phyloP scores from a whole-genome alignment of 2,113 vertebrate species.

The Tyto alba region DNA sequence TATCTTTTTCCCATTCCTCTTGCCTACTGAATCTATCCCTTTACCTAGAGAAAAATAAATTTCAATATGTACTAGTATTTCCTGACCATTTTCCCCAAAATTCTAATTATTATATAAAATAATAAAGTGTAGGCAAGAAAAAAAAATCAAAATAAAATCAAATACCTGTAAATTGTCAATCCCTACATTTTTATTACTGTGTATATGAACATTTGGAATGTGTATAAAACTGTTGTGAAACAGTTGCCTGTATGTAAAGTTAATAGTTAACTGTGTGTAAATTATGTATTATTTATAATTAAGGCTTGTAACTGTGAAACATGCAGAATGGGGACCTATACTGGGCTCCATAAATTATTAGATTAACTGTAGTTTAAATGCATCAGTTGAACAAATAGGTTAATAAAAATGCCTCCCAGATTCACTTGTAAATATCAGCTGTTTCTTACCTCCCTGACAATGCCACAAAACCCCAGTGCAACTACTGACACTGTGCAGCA shows the following conservation, averaged over 20 bases:
- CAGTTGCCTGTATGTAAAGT: not conserved
- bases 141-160: not conserved
- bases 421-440: not conserved
- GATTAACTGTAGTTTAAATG: not conserved
- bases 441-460: not conserved
- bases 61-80: not conserved
- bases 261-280: not conserved
- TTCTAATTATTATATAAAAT: not conserved
- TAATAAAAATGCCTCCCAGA: not conserved
- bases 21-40: not conserved
- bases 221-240: not conserved
- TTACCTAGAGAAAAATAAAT: not conserved
- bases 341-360: not conserved
- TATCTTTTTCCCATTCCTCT: not conserved
- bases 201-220: not conserved
- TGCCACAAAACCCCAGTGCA: not conserved
- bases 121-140: not conserved
- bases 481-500: not conserved
- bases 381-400: not conserved
- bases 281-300: not conserved
- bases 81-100: not conserved
- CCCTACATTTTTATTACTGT: not conserved
- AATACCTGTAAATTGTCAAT: not conserved
- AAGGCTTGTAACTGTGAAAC: not conserved
- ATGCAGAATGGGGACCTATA: not conserved